Conservation (phyloP, 2,888 invertebrate genomes). For the Fragum sueziense region DNA sequence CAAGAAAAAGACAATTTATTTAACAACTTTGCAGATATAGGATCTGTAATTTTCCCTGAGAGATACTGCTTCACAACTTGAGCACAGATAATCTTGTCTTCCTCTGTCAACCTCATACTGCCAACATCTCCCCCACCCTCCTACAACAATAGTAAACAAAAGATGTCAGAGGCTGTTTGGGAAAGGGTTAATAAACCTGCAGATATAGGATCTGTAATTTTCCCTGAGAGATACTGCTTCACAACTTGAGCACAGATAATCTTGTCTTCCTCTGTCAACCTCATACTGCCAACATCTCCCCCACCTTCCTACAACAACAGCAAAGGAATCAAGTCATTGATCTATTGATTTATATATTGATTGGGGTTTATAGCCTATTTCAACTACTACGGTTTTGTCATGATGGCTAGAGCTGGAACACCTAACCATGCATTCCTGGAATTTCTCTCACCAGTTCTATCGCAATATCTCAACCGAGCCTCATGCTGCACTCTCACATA, state of each 20-base stretch:
- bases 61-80: conserved; percentile 75
- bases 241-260: conserved; percentile 72
- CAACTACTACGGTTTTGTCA: too few species aligned
- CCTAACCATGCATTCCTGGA: too few species aligned
- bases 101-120: conserved; percentile 70
- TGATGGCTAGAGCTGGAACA: too few species aligned
- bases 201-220: conserved; percentile 74
- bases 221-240: conserved; percentile 74
- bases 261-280: conserved; percentile 76
- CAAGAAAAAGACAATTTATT: not conserved
- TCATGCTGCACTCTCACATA: too few species aligned
- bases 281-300: conserved; percentile 53
- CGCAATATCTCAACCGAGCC: too few species aligned
- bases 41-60: conserved; percentile 74
- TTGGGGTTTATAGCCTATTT: too few species aligned
- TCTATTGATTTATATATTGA: too few species aligned
- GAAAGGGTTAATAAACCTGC: conserved; percentile 75
- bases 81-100: conserved; percentile 74
- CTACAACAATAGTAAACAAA: too few species aligned
- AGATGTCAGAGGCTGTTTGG: too few species aligned
- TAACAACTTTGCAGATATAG: conserved; percentile 73
- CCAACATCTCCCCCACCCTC: too few species aligned
- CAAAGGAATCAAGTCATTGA: too few species aligned
- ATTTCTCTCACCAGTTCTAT: too few species aligned
- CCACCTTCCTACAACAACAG: conserved; percentile 23